Conservation (phyloP, 2,797 vertebrate genomes). For the Huso huso region DNA sequence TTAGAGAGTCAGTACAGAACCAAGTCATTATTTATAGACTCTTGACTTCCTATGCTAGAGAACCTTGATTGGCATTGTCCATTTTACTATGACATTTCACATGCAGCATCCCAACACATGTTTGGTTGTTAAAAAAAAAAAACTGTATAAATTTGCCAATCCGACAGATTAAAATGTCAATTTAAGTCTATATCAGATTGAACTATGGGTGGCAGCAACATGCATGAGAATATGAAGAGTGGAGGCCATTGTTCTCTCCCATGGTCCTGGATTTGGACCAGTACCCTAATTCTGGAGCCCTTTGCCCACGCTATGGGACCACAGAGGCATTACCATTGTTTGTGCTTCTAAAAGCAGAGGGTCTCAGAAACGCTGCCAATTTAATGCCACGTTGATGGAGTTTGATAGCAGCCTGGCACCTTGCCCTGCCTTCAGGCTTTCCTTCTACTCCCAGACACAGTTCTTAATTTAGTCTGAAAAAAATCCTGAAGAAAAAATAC, state of each 20-base stretch:
- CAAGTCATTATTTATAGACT: too few relatives aligned
- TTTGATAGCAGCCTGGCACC: slow-evolving; percentile 7
- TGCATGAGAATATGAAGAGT: background rate
- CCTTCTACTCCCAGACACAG: background rate
- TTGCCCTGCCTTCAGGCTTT: slow-evolving; percentile 4
- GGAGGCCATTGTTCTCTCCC: background rate
- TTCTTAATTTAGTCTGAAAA: too few relatives aligned
- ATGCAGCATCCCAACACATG: too few relatives aligned
- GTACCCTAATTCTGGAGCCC: background rate
- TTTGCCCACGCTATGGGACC: slow-evolving; percentile 17
- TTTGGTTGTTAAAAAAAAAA: too few relatives aligned
- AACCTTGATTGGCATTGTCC: too few relatives aligned
- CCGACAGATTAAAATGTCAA: background rate
- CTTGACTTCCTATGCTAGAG: too few relatives aligned
- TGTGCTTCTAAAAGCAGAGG: slow-evolving; percentile 2
- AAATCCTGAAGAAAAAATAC: too few relatives aligned
- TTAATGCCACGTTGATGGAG: slow-evolving; percentile 6
- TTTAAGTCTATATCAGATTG: background rate
- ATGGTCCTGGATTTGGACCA: slow-evolving; percentile 13
- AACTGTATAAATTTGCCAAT: background rate
- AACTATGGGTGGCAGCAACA: background rate
- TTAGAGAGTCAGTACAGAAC: too few relatives aligned
- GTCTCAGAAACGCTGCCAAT: background rate
- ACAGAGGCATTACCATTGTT: slow-evolving; percentile 22
- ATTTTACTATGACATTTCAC: too few relatives aligned